Conservation (phyloP, 35 echinoderm and acorn worm species). For the Patiria miniata region DNA sequence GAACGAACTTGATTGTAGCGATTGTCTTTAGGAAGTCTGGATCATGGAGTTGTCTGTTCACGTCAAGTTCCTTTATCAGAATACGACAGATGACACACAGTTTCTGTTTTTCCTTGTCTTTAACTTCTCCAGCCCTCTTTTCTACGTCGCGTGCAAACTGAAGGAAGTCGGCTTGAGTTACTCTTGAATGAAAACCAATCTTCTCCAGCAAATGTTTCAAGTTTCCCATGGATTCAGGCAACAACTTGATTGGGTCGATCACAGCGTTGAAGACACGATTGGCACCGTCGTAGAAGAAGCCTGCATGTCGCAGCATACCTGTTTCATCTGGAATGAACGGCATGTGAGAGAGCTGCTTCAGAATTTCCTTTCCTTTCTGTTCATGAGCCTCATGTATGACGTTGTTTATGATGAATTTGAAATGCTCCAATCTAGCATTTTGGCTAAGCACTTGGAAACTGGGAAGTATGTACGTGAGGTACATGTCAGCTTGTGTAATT, state of each 20-base stretch:
- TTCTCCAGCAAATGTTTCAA: neutral
- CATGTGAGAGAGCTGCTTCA: neutral
- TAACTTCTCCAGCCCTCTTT: neutral
- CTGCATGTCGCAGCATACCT: neutral
- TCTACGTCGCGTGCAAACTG: neutral
- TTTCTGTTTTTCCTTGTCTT: neutral
- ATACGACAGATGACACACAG: neutral
- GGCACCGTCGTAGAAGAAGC: neutral
- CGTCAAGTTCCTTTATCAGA: neutral
- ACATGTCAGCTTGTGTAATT: conserved; percentile 19
- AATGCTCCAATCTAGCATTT: neutral
- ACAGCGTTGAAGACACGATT: conserved; percentile 2
- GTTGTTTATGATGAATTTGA: conserved; percentile 16
- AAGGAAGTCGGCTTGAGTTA: neutral
- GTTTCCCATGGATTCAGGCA: neutral
- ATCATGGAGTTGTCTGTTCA: neutral
- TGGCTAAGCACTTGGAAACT: neutral
- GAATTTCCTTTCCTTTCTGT: neutral
- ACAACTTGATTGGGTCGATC: neutral
- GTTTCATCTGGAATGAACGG: conserved; percentile 1
- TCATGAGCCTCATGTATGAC: neutral
- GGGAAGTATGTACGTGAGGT: conserved; percentile 29
- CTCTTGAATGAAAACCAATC: neutral
- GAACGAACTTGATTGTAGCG: conserved; percentile 18
- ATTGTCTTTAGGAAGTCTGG: neutral